Conservation (phyloP, 2,113 vertebrate species). For the Monopterus albus region DNA sequence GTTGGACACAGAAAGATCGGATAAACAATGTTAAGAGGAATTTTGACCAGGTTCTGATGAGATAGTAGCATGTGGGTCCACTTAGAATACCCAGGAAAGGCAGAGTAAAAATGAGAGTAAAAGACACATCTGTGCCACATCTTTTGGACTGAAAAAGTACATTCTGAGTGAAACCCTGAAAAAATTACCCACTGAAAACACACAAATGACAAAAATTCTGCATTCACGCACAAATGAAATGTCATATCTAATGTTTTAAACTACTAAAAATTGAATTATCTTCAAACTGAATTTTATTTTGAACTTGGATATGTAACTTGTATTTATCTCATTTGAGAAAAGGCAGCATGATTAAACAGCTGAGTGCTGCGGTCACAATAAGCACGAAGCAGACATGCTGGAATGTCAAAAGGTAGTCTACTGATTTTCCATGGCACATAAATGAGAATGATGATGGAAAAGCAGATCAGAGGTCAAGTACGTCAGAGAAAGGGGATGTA, state of each 20-base stretch:
- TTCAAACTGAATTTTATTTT: constrained; percentile 41
- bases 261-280: constrained; percentile 35
- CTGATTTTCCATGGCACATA: constrained; percentile 71
- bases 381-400: constrained; percentile 47
- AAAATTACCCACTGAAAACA: constrained; percentile 5
- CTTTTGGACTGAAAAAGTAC: background rate
- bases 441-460: constrained; percentile 55
- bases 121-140: background rate
- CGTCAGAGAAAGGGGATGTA: constrained; percentile 55
- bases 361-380: constrained; percentile 13
- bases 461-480: constrained; percentile 70
- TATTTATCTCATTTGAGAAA: constrained; percentile 20
- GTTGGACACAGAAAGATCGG: constrained; percentile 1
- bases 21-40: constrained; percentile 15
- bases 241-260: constrained; percentile 22
- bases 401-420: constrained; percentile 59
- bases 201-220: constrained; percentile 1
- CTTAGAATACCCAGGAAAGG: constrained; percentile 1
- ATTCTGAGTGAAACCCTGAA: constrained; percentile 1
- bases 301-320: constrained; percentile 19
- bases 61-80: background rate
- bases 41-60: constrained; percentile 36
- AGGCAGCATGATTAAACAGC: constrained; percentile 15
- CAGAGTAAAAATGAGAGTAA: background rate
- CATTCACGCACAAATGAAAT: constrained; percentile 20